These are phyloP conservation scores for Zeuzera pyrina DNA, from an alignment of 2,888 invertebrate species.

Conservation along the genomic window DNA sequence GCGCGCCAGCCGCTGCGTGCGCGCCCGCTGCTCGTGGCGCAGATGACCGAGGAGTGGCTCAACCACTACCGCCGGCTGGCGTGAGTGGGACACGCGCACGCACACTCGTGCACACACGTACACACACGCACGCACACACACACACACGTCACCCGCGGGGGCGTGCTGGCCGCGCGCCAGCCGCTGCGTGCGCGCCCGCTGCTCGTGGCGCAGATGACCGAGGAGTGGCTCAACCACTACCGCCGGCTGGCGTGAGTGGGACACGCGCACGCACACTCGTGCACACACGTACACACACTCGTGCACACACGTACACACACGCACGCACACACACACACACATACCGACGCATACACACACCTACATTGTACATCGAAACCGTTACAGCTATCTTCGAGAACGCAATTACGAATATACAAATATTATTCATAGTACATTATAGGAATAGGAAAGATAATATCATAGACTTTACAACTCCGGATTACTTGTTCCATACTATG, in stretches of 20 bases:
- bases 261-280: slow-evolving; percentile 76
- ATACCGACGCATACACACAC: too few relatives aligned
- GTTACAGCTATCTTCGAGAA: too few relatives aligned
- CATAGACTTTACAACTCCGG: too few relatives aligned
- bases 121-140: too few relatives aligned
- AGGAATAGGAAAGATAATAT: too few relatives aligned
- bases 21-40: slow-evolving; percentile 80
- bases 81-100: slow-evolving; percentile 62
- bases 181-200: slow-evolving; percentile 84
- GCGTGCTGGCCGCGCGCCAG: slow-evolving; percentile 90
- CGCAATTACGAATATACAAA: too few relatives aligned
- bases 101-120: slow-evolving; percentile 77
- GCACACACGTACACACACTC: too few relatives aligned
- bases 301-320: too few relatives aligned
- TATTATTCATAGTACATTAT: too few relatives aligned
- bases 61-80: slow-evolving; percentile 87
- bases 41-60: slow-evolving; percentile 81
- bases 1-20: slow-evolving; percentile 88
- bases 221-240: slow-evolving; percentile 94
- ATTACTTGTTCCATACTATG: too few relatives aligned
- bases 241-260: slow-evolving; percentile 77
- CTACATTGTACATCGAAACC: too few relatives aligned
- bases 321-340: too few relatives aligned
- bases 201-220: slow-evolving; percentile 62
- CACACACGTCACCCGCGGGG: slow-evolving; percentile 87